These are phyloP conservation scores for Gryllus bimaculatus DNA, from an alignment of 1,140 invertebrate genomes.

Conservation along the genomic window DNA sequence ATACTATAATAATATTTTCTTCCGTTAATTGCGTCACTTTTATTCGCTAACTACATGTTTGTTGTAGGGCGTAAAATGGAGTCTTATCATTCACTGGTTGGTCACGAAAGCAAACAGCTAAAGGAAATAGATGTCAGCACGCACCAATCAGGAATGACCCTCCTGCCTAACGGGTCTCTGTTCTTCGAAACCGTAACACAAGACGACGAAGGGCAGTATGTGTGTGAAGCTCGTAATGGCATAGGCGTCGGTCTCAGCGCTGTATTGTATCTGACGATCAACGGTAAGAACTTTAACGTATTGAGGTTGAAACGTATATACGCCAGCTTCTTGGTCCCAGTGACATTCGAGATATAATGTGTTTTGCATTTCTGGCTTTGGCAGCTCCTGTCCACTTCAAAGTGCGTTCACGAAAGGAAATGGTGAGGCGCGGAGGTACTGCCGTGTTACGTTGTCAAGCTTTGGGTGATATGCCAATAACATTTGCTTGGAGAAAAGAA, in stretches of 20 bases:
- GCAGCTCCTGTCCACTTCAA: slow-evolving; percentile 20
- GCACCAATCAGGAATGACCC: too few relatives aligned
- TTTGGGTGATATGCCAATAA: slow-evolving; percentile 73
- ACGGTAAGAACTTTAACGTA: slow-evolving; percentile 36
- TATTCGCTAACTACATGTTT: too few relatives aligned
- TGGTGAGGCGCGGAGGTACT: slow-evolving; percentile 16
- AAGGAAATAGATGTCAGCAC: too few relatives aligned
- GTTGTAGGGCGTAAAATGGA: too few relatives aligned
- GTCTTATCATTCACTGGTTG: too few relatives aligned
- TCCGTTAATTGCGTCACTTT: too few relatives aligned
- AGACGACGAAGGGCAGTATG: slow-evolving; percentile 47
- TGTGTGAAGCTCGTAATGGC: slow-evolving; percentile 52
- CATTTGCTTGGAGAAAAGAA: slow-evolving; percentile 82
- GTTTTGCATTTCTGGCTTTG: too few relatives aligned
- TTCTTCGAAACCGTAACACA: slow-evolving; percentile 42
- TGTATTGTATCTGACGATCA: slow-evolving; percentile 52
- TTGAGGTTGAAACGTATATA: too few relatives aligned
- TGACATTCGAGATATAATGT: too few relatives aligned
- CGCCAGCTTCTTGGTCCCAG: too few relatives aligned
- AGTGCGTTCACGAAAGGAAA: slow-evolving; percentile 17
- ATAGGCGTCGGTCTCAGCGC: slow-evolving; percentile 54
- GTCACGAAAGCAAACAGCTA: too few relatives aligned
- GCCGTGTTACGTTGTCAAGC: slow-evolving; percentile 15
- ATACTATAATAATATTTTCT: too few relatives aligned
- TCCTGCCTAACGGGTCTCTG: slow-evolving; percentile 42